phyloP scores from a whole-genome alignment of 2,113 vertebrate species.

The Malurus cyaneus region DNA sequence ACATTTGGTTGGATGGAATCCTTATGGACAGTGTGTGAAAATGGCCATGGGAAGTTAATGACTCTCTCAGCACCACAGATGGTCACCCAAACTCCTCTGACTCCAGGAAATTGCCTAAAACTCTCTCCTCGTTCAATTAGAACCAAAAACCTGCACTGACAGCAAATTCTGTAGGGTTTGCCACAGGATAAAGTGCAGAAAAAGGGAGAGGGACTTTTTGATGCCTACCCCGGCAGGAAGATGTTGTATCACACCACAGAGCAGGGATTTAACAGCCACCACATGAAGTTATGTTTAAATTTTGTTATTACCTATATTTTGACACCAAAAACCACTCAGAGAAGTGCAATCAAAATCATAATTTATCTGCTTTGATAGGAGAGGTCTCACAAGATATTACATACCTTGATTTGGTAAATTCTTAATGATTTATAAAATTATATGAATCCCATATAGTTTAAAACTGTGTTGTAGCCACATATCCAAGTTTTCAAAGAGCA shows the following conservation, averaged over 20 bases:
- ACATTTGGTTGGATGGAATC: constrained; percentile 9
- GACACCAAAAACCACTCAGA: not conserved
- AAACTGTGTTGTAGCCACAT: not conserved
- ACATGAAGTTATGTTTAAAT: not conserved
- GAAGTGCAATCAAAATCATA: not conserved
- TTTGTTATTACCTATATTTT: not conserved
- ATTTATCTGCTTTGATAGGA: not conserved
- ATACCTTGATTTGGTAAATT: not conserved
- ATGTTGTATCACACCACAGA: not conserved
- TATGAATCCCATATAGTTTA: not conserved
- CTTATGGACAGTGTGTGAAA: constrained; percentile 51
- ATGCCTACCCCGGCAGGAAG: not conserved
- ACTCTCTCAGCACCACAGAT: constrained; percentile 45
- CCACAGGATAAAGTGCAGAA: not conserved
- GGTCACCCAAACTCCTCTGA: not conserved
- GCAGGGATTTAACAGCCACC: not conserved
- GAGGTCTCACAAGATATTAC: not conserved
- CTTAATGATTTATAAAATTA: not conserved
- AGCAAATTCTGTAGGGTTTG: not conserved
- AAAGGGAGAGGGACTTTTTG: not conserved
- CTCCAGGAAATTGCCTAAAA: constrained; percentile 9
- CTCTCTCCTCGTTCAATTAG: not conserved
- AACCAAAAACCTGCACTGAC: not conserved
- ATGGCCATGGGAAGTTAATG: constrained; percentile 47
- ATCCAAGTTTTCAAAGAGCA: not conserved